Base-by-base conservation (phyloP, 2,888 invertebrate genomes). In the Sinopyrophorus schimmeli region DNA sequence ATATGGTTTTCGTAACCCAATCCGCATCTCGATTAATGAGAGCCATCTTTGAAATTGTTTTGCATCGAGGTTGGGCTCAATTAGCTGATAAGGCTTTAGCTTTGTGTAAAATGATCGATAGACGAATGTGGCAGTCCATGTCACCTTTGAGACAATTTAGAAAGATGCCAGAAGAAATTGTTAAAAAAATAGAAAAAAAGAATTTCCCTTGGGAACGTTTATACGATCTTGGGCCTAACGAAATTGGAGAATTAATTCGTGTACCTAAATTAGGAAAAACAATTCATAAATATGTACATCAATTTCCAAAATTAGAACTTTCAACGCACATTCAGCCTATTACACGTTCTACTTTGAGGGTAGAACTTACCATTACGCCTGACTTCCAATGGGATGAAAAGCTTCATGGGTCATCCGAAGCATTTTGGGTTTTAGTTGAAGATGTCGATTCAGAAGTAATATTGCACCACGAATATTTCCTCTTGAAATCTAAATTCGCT, bases 301-400 rank as follows among this genome's bases (percentile, higher is more conserved):
- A 97, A 75, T 92, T 96, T 68, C 99, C 99, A 0, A 96, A 96
- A 72, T 71, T 99, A 50, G 97, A 98, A 70, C 76, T 99, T 5
- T 88, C 94, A 0, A 97, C 98, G 0, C 95, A 98, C 69, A 95
- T 99, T 60, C 97, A 98, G 71, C 99, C 99, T 0, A 94, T 99
- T 55, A 99, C 99, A 0, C 74, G 91, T 41, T 87, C 91, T 1
- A 98, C 97, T 0, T 76, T 99, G 11, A 79, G 94, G 41, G 95
- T 99, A 0, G 98, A 99, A 73, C 76, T 99, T 9, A 97, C 97
- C 0, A 92, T 99, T 49, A 95, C 95, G 0, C 98, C 99, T 0
- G 98, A 99, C 75, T 99, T 99, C 74, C 93, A 97, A 66, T 99
- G 99, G 99, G 98, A 99, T 62, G 97, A 97, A 54, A 97, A 96